Evolutionary conservation across 2,113 vertebrate species (phyloP).

Genomic region (Tragulus kanchil): DNA sequence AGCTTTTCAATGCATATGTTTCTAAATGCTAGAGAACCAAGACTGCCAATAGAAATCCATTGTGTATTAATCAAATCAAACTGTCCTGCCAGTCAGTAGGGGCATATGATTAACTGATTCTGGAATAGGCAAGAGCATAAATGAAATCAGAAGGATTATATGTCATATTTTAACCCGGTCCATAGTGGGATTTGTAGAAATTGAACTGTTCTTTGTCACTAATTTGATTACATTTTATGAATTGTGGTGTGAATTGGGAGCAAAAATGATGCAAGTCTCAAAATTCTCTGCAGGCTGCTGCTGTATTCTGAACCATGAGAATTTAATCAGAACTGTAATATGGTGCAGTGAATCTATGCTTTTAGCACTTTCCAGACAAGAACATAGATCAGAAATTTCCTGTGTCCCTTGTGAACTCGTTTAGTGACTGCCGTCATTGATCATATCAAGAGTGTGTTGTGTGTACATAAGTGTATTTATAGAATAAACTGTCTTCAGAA

Average conservation of each 20-base stretch:
- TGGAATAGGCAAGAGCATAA: background rate
- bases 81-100: no score
- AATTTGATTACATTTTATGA: conserved; percentile 42
- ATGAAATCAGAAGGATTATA: background rate
- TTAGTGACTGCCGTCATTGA: background rate
- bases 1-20: background rate
- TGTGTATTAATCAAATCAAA: no score
- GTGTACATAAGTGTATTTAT: background rate
- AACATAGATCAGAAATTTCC: background rate
- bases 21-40: background rate
- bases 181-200: background rate
- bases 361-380: background rate
- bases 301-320: background rate
- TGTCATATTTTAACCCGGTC: background rate
- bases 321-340: background rate
- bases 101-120: background rate
- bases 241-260: background rate
- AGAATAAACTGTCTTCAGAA: conserved; percentile 17
- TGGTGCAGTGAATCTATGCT: background rate
- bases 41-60: background rate
- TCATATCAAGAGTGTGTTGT: background rate
- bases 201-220: background rate
- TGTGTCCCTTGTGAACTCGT: background rate
- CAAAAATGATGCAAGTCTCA: background rate
- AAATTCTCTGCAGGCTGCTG: background rate